Evolutionary conservation across 1,140 invertebrate species (phyloP).

Genomic region (Pemphigus obesinymphae): DNA sequence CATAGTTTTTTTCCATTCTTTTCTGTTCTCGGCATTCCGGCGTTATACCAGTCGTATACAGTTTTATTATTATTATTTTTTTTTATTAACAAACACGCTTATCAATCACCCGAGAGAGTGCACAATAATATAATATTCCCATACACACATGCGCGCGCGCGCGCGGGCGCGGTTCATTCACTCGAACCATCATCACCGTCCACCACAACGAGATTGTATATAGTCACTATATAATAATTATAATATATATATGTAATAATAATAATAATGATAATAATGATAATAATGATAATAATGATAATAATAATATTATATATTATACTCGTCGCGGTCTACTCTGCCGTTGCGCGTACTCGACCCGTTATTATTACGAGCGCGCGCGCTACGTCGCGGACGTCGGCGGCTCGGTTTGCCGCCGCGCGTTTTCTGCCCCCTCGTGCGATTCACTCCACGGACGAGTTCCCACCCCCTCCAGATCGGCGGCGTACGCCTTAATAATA

Average conservation of each 20-base stretch:
- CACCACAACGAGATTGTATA: too few relatives aligned
- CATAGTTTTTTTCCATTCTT: not conserved
- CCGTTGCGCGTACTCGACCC: constrained; percentile 10
- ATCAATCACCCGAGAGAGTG: constrained; percentile 1
- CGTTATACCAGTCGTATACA: not conserved
- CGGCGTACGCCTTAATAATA: too few relatives aligned
- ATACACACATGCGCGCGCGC: not conserved
- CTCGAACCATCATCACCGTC: not conserved
- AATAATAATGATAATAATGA: too few relatives aligned
- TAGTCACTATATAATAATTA: too few relatives aligned
- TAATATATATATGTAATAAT: too few relatives aligned
- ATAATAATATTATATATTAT: too few relatives aligned
- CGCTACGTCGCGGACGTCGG: too few relatives aligned
- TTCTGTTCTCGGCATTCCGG: constrained; percentile 11
- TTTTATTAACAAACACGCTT: not conserved
- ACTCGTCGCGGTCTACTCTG: not conserved
- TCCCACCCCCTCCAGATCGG: too few relatives aligned
- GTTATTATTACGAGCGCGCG: not conserved
- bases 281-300: too few relatives aligned
- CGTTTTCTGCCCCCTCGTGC: not conserved
- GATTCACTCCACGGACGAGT: too few relatives aligned
- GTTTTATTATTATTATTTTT: too few relatives aligned
- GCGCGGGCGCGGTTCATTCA: constrained; percentile 7
- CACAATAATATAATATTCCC: not conserved
- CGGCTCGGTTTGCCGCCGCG: not conserved